Evolutionary conservation across 1,140 invertebrate genomes (phyloP), one percentile per base, ranked within the genome.

Genomic region (Thrips palmi): DNA sequence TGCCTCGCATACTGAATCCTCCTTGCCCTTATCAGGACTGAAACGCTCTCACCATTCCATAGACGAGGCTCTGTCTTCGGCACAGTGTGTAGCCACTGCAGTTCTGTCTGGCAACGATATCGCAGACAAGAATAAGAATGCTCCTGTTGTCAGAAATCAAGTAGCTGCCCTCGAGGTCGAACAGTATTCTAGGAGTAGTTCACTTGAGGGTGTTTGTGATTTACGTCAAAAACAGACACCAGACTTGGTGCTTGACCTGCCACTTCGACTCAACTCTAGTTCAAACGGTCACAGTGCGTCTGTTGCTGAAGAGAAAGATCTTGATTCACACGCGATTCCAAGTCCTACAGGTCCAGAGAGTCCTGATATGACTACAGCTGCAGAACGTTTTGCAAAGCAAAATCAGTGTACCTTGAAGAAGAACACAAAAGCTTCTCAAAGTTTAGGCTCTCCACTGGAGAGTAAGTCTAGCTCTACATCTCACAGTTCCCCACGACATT

Each of bases 221-320:
- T 49, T 67, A 56, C 57, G 63, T 33, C 68, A 61, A 49, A 75
- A 74, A 44, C 72, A 78, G 44, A 78, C 84, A 2, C 85, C 84
- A 1, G 85, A 91, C 57, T 59, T 91, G n/a, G 83, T 91, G 20
- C 78, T 87, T 67, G 83, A 87, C 56, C 58, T 88, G 32, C 84
- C 84, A 6, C 47, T 73, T 2, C 53, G 58, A 3, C 56, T 47
- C 11, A 49, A 49, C 40, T 52, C 50, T 30, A 55, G 52, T 43
- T 50, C 62, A 0, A 64, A 69, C 45, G 62, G n/a, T 66, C 30
- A 47, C 49, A n/a, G n/a, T n/a, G n/a, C n/a, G n/a, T n/a, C n/a
- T n/a, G n/a, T n/a, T n/a, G n/a, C n/a, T n/a, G n/a, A n/a, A n/a
- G n/a, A n/a, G n/a, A n/a, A n/a, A n/a, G n/a, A n/a, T n/a, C n/a